These are phyloP conservation scores for Lepeophtheirus nordmannii DNA, from an alignment of 2,888 invertebrate genomes.

Conservation along the genomic window DNA sequence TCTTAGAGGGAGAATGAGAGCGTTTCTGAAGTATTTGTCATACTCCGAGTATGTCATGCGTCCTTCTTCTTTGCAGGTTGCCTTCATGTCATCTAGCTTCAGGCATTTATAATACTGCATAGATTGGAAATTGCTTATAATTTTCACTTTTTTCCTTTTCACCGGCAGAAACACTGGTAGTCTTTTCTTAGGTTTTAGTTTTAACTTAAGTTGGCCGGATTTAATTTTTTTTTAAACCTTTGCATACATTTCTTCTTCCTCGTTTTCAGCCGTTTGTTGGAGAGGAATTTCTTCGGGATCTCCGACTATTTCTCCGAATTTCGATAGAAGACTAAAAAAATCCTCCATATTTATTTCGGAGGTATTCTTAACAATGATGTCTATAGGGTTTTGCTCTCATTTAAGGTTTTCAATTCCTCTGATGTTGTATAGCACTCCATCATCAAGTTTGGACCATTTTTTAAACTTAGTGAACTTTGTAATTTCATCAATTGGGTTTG, in stretches of 20 bases:
- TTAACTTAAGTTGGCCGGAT: background rate
- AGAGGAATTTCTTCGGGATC: background rate
- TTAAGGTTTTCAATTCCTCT: background rate
- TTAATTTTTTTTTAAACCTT: background rate
- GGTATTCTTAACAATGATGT: background rate
- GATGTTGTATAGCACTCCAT: background rate
- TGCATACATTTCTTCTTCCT: background rate
- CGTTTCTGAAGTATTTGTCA: background rate
- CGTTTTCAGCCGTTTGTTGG: background rate
- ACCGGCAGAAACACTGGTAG: background rate
- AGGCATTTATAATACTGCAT: background rate
- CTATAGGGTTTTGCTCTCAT: background rate
- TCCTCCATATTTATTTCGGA: background rate
- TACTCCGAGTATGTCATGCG: background rate
- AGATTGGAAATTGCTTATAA: background rate
- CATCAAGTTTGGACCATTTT: background rate
- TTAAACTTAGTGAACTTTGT: background rate
- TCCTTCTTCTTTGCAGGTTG: background rate
- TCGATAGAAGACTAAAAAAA: background rate
- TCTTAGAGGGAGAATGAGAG: background rate
- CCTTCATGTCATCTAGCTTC: background rate
- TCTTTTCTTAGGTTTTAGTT: background rate
- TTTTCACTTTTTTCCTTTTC: background rate
- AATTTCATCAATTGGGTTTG: background rate
- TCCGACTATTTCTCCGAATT: background rate